phyloP scores from a whole-genome alignment of 2,113 vertebrate species.

The Chionis minor region DNA sequence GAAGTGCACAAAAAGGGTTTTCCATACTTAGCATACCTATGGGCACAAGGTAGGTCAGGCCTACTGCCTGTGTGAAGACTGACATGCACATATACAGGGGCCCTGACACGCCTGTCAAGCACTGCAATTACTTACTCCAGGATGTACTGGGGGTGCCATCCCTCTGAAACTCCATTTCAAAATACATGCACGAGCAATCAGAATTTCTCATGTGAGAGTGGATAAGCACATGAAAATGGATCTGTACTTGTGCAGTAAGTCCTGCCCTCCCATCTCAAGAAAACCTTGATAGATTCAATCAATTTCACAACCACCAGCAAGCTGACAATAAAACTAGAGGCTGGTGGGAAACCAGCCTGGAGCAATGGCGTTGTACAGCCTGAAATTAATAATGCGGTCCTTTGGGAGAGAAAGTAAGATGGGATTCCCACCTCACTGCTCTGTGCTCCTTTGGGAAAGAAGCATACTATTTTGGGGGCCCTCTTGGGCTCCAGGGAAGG shows the following conservation, averaged over 20 bases:
- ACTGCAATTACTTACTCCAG: background rate
- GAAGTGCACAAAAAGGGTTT: background rate
- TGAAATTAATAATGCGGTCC: background rate
- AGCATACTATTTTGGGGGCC: background rate
- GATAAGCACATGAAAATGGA: background rate
- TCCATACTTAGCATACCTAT: too few relatives aligned
- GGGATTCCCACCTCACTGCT: background rate
- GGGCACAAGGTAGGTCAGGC: background rate
- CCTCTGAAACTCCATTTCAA: background rate
- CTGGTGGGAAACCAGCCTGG: background rate
- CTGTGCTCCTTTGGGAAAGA: background rate
- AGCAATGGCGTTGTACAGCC: background rate
- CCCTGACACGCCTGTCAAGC: background rate
- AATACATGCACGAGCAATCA: background rate
- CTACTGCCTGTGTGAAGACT: background rate
- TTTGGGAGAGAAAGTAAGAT: background rate
- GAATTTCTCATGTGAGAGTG: background rate
- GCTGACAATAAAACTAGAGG: background rate
- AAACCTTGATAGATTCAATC: background rate
- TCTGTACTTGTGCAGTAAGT: background rate
- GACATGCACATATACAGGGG: fast-evolving
- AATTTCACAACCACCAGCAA: background rate
- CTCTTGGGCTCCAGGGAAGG: background rate
- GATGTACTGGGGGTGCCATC: background rate
- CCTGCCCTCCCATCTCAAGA: background rate